Evolutionary conservation across 2,888 invertebrate genomes (phyloP), one percentile per base, ranked within the genome.

Genomic region (Drosophila ustulata): DNA sequence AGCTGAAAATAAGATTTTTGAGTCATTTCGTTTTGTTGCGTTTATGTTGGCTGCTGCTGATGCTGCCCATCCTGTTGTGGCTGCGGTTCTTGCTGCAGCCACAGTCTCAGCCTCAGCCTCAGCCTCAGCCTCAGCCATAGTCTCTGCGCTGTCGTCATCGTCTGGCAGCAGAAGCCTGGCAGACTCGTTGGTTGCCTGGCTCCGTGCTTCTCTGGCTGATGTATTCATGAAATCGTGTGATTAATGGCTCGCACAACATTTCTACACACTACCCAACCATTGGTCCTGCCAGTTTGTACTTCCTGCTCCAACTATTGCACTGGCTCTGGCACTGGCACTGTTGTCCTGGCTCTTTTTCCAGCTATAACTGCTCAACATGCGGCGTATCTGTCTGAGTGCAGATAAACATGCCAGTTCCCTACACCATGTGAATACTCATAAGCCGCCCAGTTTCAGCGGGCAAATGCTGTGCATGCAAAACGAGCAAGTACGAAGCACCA

Each of bases 211-310:
- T 85, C 75, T 87, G 74, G 82, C 78, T 90, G 90, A 91, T 91
- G 91, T 91, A 91, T 91, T 91, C 91, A 90, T 91, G 91, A 90
- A 91, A 91, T 91, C 91, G 91, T 90, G 91, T 92, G 92, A 92
- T 92, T 92, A 92, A 92, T 92, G 92, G 91, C 90, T 91, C 87
- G 91, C 84, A 91, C 90, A 90, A 91, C 90, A 91, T 91, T 91
- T 91, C 88, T 90, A 91, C 90, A 90, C 88, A 83, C 89, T 84
- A 77, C 76, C 78, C 82, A 68, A 45, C 58, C 68, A 62, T 49
- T 53, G 65, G 51, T 61, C 50, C 13, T 32, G 51, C 52, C 68
- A 53, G 59, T 63, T 63, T 41, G 26, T 58, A 57, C 73, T 64
- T 26, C 47, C 55, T 39, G 51, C 58, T 65, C 34, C 59, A 39